Conservation (phyloP, 2,113 vertebrate genomes). For the Spilogale gracilis region DNA sequence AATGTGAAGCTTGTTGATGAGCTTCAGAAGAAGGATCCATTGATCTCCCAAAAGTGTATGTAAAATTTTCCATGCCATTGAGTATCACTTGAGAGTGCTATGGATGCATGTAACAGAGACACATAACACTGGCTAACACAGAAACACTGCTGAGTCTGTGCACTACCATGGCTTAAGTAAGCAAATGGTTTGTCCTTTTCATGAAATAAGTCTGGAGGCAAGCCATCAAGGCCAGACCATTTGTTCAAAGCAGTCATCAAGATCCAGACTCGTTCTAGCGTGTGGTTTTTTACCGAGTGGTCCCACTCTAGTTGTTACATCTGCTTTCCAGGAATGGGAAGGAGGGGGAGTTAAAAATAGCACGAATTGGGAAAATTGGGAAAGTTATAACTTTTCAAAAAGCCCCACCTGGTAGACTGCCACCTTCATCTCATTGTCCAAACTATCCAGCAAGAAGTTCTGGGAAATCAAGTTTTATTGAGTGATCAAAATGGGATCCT, state of each 20-base stretch:
- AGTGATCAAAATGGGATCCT: not conserved
- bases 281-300: not conserved
- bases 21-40: not conserved
- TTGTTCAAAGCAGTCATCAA: not conserved
- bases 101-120: not conserved
- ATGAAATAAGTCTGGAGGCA: not conserved
- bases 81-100: not conserved
- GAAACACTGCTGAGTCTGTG: not conserved
- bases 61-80: not conserved
- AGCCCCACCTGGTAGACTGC: not conserved
- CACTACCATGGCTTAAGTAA: not conserved
- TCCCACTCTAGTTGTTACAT: not conserved
- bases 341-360: not conserved
- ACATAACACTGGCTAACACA: not conserved
- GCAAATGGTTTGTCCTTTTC: not conserved
- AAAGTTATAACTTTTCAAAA: conserved; percentile 8
- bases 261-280: not conserved
- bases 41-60: not conserved
- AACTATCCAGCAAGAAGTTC: not conserved
- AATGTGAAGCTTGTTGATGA: not conserved
- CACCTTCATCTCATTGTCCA: not conserved
- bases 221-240: not conserved
- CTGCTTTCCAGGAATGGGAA: not conserved
- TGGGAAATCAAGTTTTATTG: not conserved
- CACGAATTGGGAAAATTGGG: not conserved